A percentile compares a stretch with the other conserved stretches of the same genome.
phyloP scores from a whole-genome alignment of 2,797 vertebrate genomes.

The Cetoscarus ocellatus region DNA sequence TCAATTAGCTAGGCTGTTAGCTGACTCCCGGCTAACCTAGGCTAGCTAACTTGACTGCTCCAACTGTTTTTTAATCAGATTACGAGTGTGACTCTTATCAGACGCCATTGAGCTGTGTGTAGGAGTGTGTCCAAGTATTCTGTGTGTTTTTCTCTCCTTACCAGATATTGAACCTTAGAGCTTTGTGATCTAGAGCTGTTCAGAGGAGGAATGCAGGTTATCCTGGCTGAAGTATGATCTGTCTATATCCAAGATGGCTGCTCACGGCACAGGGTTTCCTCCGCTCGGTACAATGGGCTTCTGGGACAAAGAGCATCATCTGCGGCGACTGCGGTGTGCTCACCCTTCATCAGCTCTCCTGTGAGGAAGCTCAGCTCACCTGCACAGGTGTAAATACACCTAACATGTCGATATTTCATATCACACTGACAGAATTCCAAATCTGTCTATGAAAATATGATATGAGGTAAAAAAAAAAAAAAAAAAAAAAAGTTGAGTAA shows the following conservation, averaged over 20 bases:
- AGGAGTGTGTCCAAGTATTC: background rate
- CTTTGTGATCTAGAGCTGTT: conserved; percentile 65
- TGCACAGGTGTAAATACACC: conserved; percentile 58
- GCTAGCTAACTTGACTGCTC: conserved; percentile 19
- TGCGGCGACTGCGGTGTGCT: conserved; percentile 58
- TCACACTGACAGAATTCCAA: background rate
- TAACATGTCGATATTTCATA: no score
- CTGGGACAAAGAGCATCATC: conserved; percentile 85
- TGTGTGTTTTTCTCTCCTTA: conserved; percentile 50
- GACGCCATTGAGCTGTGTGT: background rate
- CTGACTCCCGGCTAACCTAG: conserved; percentile 50
- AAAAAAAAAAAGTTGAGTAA: no score
- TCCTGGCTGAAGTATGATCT: conserved; percentile 80
- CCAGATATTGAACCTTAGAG: conserved; percentile 64
- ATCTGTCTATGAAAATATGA: background rate
- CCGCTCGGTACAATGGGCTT: conserved; percentile 85
- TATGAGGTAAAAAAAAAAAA: no score
- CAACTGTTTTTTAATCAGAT: conserved; percentile 6
- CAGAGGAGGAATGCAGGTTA: conserved; percentile 79
- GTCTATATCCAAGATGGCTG: conserved; percentile 92
- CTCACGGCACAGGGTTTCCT: conserved; percentile 93
- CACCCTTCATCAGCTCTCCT: conserved; percentile 8
- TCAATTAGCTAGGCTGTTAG: conserved; percentile 55
- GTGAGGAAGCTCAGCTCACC: conserved; percentile 33
- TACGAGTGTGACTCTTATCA: background rate